phyloP scores from a whole-genome alignment of 2,888 invertebrate species.

The Fragum fragum region DNA sequence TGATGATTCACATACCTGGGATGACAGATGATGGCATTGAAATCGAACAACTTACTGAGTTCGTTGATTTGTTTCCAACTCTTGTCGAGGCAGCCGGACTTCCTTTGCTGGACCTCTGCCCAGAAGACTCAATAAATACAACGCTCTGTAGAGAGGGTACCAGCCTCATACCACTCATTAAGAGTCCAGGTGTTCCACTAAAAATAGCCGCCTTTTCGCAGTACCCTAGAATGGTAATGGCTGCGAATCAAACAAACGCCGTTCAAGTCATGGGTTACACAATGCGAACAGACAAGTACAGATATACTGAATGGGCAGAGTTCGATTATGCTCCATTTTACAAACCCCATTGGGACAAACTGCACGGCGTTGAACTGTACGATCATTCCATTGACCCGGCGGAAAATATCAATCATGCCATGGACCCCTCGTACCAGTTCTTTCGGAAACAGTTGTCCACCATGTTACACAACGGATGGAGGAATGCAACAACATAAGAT shows the following conservation, averaged over 20 bases:
- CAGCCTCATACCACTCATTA: conserved; percentile 70
- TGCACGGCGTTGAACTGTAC: conserved; percentile 91
- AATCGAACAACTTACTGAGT: conserved; percentile 71
- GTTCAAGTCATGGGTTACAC: conserved; percentile 72
- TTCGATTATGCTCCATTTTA: conserved; percentile 51
- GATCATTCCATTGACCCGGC: conserved; percentile 91
- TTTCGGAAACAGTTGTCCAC: conserved; percentile 38
- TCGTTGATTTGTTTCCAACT: conserved; percentile 77
- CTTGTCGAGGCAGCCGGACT: conserved; percentile 75
- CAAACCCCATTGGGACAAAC: conserved; percentile 55
- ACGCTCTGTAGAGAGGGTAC: conserved; percentile 71
- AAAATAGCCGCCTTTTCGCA: conserved; percentile 69
- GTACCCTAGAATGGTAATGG: conserved; percentile 60
- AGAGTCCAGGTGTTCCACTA: conserved; percentile 34
- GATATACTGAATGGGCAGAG: conserved; percentile 69
- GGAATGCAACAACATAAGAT: not conserved
- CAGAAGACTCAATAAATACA: conserved; percentile 60
- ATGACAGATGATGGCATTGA: conserved; percentile 68
- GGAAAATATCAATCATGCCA: conserved; percentile 91
- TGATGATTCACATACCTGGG: conserved; percentile 78
- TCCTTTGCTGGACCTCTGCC: conserved; percentile 59
- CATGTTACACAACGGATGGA: conserved; percentile 50
- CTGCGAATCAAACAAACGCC: not conserved
- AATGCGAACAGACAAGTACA: conserved; percentile 68
- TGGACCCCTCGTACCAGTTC: conserved; percentile 84